A percentile compares a stretch with the other conserved stretches of the same genome.
These are phyloP conservation scores for Oppia nitens DNA, from an alignment of 1,140 invertebrate species.

Conservation along the genomic window DNA sequence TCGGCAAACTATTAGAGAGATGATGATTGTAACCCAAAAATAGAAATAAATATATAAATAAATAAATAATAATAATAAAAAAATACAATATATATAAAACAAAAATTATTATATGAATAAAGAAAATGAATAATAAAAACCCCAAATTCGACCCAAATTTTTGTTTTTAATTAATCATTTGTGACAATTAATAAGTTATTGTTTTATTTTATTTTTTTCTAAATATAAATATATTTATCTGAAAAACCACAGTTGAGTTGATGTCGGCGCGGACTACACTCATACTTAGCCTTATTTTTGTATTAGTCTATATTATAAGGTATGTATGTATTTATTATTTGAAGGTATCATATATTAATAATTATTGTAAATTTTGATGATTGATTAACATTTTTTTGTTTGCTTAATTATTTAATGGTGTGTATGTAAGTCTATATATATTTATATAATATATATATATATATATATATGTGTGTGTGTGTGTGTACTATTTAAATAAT, in stretches of 20 bases:
- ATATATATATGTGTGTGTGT: too few relatives aligned
- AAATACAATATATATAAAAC: too few relatives aligned
- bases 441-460: too few relatives aligned
- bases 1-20: too few relatives aligned
- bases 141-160: background rate
- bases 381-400: background rate
- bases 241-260: conserved; percentile 21
- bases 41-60: too few relatives aligned
- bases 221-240: too few relatives aligned
- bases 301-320: conserved; percentile 20
- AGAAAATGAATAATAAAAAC: background rate
- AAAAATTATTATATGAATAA: too few relatives aligned
- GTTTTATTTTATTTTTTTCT: too few relatives aligned
- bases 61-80: too few relatives aligned
- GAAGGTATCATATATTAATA: background rate
- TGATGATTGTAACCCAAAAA: too few relatives aligned
- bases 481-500: background rate
- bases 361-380: background rate
- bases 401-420: background rate
- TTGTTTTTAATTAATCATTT: background rate
- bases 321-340: conserved; percentile 4
- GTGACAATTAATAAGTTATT: too few relatives aligned
- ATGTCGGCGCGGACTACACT: conserved; percentile 20
- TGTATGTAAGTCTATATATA: background rate
- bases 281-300: conserved; percentile 21